Base-by-base conservation (phyloP, 2,888 invertebrate species). In the Luperina nickerlii region DNA sequence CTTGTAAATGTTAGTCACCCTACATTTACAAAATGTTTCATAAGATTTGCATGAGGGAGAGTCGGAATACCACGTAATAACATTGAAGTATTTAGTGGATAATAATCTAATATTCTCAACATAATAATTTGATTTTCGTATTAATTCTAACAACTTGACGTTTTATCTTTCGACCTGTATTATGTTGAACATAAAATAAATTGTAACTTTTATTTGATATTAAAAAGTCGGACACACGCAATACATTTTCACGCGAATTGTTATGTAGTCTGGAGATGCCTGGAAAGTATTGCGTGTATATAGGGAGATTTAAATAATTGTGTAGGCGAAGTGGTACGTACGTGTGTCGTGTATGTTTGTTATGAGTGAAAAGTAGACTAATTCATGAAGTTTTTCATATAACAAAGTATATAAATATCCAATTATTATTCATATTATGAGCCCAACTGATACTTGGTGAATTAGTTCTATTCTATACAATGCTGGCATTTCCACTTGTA, bases 101-200 rank as follows among this genome's bases (percentile, higher is more conserved):
- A 88, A 86, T 79, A 78, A 74, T 83, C 63, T 87, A 84, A 82
- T 77, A 80, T 67, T 78, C 51, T 76, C 67, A 76, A 82, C 82
- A 76, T 87, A 82, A 88, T 82, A 84, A 89, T 80, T 76, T 77
- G 72, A 70, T 74, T 68, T 83, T 78, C 13, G 71, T 72, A 76
- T 45, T 79, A 85, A 76, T 76, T 69, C 32, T 65, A 66, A 74
- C 79, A 78, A 81, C 48, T 70, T 72, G 67, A 80, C 78, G 45
- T 66, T 81, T 77, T 78, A 69, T 71, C 13, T 79, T 80, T 78
- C 6, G 65, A 68, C n/a, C 65, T 66, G 77, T 57, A 60, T 71
- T 84, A 76, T 78, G 84, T 84, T 84, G 79, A 87, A 65, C 73
- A 80, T 78, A 73, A 81, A 76, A 45, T 57, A 54, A 74, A 65